Conservation (phyloP, 1,140 invertebrate species). For the Melanaphis sacchari region DNA sequence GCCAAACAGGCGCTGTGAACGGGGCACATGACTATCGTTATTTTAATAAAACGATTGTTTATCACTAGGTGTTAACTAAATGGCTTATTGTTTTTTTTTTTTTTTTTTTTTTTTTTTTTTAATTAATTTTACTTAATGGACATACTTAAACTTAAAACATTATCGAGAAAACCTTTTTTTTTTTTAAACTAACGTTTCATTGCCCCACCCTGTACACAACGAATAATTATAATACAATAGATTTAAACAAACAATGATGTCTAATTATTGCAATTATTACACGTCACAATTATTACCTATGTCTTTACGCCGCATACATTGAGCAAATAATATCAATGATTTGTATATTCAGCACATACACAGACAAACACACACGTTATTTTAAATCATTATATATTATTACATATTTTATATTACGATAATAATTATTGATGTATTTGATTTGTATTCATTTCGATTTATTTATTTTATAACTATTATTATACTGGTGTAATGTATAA, state of each 20-base stretch:
- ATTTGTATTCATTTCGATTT: not conserved
- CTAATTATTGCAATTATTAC: not conserved
- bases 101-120: too few relatives aligned
- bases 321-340: not conserved
- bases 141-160: too few relatives aligned
- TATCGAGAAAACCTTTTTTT: not conserved
- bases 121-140: too few relatives aligned
- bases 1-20: too few relatives aligned
- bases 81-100: too few relatives aligned
- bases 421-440: not conserved
- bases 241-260: not conserved
- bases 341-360: conserved; percentile 26
- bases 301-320: not conserved
- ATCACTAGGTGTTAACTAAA: too few relatives aligned
- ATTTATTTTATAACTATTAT: conserved; percentile 24
- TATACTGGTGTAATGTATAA: not conserved
- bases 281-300: not conserved
- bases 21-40: too few relatives aligned
- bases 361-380: not conserved
- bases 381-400: not conserved
- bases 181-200: not conserved
- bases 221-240: not conserved
- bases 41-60: too few relatives aligned
- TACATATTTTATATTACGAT: conserved; percentile 10
- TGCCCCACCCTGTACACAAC: not conserved